phyloP scores from a whole-genome alignment of 35 echinoderm and acorn worm species.

The Nesometra sesokonis region DNA sequence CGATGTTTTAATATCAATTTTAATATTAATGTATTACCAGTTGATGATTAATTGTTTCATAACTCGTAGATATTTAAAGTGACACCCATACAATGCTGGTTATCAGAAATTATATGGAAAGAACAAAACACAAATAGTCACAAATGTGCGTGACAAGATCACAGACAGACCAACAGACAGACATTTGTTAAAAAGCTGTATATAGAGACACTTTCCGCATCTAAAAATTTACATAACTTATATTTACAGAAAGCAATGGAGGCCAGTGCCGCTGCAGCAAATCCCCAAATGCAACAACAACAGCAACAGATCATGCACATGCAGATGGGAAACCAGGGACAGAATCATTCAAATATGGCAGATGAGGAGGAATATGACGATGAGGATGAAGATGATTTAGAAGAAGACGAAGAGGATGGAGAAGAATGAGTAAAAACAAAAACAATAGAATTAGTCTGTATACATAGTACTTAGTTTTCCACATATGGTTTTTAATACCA shows the following conservation, averaged over 20 bases:
- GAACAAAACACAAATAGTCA: too few species aligned
- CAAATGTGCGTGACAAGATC: too few species aligned
- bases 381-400: constrained; percentile 47
- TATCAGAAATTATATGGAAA: too few species aligned
- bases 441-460: not conserved
- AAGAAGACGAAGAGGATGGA: constrained; percentile 41
- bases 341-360: not conserved
- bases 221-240: not conserved
- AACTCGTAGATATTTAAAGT: too few species aligned
- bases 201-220: constrained; percentile 47
- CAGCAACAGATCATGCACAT: constrained; percentile 17
- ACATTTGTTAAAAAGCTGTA: constrained; percentile 12
- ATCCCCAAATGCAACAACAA: constrained; percentile 2
- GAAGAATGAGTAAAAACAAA: not conserved
- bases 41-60: too few species aligned
- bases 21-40: too few species aligned
- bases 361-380: constrained; percentile 38
- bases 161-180: too few species aligned
- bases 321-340: constrained; percentile 13
- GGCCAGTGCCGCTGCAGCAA: constrained; percentile 34
- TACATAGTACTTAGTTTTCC: not conserved
- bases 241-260: constrained; percentile 11
- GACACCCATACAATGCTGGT: too few species aligned
- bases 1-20: too few species aligned
- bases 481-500: not conserved